These are phyloP conservation scores for Thalassoma bifasciatum DNA, from an alignment of 2,113 vertebrate species.

Conservation along the genomic window DNA sequence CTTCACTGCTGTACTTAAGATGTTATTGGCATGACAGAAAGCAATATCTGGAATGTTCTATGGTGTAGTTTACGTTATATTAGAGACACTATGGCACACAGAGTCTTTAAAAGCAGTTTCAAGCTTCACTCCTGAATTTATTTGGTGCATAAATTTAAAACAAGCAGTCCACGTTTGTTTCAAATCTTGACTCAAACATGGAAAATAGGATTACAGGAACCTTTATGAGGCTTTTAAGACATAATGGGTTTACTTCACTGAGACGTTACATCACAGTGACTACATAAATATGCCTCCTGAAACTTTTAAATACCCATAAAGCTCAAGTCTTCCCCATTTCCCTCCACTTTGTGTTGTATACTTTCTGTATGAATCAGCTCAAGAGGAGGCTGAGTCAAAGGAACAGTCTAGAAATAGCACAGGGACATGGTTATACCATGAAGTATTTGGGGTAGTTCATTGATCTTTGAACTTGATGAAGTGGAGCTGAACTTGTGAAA, in stretches of 20 bases:
- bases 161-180: background rate
- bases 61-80: conserved; percentile 38
- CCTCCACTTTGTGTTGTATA: no score
- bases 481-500: no score
- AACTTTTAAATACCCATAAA: no score
- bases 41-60: conserved; percentile 48
- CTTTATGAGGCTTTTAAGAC: background rate
- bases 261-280: background rate
- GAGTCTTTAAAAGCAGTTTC: conserved; percentile 2
- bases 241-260: background rate
- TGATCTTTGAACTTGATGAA: no score
- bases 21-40: conserved; percentile 50
- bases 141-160: conserved; percentile 28
- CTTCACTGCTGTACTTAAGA: conserved; percentile 28
- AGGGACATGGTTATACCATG: no score
- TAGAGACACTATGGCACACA: conserved; percentile 10
- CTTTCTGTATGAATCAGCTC: no score
- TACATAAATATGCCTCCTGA: background rate
- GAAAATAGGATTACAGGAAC: conserved; percentile 1
- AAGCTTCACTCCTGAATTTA: conserved; percentile 23
- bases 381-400: no score
- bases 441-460: no score
- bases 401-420: no score
- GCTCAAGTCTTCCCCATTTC: no score
- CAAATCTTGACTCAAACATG: background rate